phyloP scores from a whole-genome alignment of 2,888 invertebrate species.

The Achlya flavicornis region DNA sequence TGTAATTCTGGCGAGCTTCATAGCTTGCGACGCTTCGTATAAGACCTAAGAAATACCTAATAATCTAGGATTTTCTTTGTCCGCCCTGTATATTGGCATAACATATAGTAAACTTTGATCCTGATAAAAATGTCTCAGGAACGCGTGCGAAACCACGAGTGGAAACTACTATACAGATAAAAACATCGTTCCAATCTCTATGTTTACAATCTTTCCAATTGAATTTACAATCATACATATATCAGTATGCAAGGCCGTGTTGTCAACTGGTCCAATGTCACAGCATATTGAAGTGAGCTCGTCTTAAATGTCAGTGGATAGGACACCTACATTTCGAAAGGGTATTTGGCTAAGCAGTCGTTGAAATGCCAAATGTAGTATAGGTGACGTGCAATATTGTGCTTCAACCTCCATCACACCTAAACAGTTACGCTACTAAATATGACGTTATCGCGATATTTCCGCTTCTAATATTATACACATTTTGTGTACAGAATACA shows the following conservation, averaged over 20 bases:
- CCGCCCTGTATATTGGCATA: too few relatives aligned
- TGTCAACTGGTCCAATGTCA: constrained; percentile 66
- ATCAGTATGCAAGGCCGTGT: constrained; percentile 55
- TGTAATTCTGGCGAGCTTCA: too few relatives aligned
- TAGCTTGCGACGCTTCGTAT: too few relatives aligned
- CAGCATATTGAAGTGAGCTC: constrained; percentile 48
- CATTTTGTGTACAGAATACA: too few relatives aligned
- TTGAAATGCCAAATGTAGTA: constrained; percentile 49
- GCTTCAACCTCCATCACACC: constrained; percentile 8
- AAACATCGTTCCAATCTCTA: constrained; percentile 18
- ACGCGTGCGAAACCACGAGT: too few relatives aligned
- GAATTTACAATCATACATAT: constrained; percentile 56
- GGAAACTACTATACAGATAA: background rate
- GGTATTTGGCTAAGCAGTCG: constrained; percentile 44
- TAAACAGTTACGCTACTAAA: background rate
- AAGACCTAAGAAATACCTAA: too few relatives aligned
- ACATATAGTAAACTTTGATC: too few relatives aligned
- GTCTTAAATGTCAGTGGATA: constrained; percentile 72
- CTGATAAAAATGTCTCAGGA: too few relatives aligned
- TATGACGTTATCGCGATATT: background rate
- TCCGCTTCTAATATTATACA: background rate
- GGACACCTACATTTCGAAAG: constrained; percentile 50
- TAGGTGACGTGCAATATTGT: constrained; percentile 34
- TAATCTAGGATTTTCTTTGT: too few relatives aligned
- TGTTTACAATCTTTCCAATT: constrained; percentile 52